phyloP scores from a whole-genome alignment of 2,113 vertebrate species.

The Hyperoodon ampullatus region DNA sequence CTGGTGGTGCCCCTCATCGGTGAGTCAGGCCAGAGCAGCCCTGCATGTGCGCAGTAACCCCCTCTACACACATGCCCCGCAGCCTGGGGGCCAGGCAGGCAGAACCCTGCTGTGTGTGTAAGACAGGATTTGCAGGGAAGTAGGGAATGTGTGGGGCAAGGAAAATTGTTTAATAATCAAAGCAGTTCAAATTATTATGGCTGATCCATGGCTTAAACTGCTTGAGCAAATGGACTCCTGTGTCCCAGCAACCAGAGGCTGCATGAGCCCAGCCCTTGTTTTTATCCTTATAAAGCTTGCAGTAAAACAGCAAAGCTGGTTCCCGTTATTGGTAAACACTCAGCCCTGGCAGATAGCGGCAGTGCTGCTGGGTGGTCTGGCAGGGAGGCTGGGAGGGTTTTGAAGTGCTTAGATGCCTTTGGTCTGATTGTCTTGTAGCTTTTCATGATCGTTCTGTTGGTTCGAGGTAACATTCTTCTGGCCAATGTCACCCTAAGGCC shows the following conservation, averaged over 20 bases:
- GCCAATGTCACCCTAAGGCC: slow-evolving; percentile 68
- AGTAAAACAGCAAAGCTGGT: slow-evolving; percentile 90
- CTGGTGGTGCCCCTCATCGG: slow-evolving; percentile 98
- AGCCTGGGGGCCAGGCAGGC: slow-evolving; percentile 34
- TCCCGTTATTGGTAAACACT: slow-evolving; percentile 92
- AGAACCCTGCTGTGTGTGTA: slow-evolving; percentile 69
- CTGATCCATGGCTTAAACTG: slow-evolving; percentile 86
- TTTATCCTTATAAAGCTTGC: slow-evolving; percentile 92
- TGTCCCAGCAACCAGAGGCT: slow-evolving; percentile 84
- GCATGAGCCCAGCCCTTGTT: slow-evolving; percentile 87
- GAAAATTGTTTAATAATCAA: slow-evolving; percentile 85
- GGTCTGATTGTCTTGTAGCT: slow-evolving; percentile 83
- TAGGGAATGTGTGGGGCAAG: slow-evolving; percentile 78
- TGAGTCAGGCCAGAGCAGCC: slow-evolving; percentile 83
- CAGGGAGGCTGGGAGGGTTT: slow-evolving; percentile 85
- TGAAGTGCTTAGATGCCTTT: slow-evolving; percentile 85
- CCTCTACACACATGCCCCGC: neutral
- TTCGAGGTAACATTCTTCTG: slow-evolving; percentile 82
- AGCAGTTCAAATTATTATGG: slow-evolving; percentile 86
- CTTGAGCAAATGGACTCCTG: slow-evolving; percentile 86
- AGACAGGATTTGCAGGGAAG: slow-evolving; percentile 82
- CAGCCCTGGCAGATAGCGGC: slow-evolving; percentile 90
- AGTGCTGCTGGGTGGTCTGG: slow-evolving; percentile 91
- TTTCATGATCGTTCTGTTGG: slow-evolving; percentile 78
- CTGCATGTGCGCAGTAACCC: neutral